phyloP scores from a whole-genome alignment of 2,888 invertebrate species.

The Drosophila neotestacea region DNA sequence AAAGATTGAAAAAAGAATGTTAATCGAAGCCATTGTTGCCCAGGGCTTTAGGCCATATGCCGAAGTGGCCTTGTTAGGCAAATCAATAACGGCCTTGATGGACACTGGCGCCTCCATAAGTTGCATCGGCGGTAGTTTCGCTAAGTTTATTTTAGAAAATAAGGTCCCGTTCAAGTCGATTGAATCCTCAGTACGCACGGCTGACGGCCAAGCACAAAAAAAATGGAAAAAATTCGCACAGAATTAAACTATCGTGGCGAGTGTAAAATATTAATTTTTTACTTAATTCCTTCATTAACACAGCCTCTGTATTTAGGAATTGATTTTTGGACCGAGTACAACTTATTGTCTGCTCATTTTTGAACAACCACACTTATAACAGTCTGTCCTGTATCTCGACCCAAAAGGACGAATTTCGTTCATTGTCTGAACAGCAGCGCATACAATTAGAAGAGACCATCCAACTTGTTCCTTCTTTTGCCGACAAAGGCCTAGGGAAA shows the following conservation, averaged over 20 bases:
- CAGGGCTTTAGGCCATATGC: too few species aligned
- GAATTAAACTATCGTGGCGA: not conserved
- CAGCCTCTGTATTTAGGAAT: not conserved
- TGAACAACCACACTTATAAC: not conserved
- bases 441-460: not conserved
- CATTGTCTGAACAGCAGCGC: not conserved
- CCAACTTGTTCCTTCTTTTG: constrained; percentile 14
- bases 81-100: too few species aligned
- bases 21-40: not conserved
- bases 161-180: not conserved
- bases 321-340: constrained; percentile 1
- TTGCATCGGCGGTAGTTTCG: not conserved
- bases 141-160: not conserved
- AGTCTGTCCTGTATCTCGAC: not conserved
- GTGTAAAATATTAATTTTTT: not conserved
- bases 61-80: too few species aligned
- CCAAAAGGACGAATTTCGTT: not conserved
- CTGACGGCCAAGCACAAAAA: not conserved
- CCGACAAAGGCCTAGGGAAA: constrained; percentile 7
- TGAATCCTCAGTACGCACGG: not conserved
- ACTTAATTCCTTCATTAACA: constrained; percentile 1
- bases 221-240: not conserved
- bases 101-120: too few species aligned
- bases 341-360: not conserved
- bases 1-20: not conserved